Evolutionary conservation across 2,113 vertebrate species (phyloP).

Genomic region (Gymnogyps californianus): DNA sequence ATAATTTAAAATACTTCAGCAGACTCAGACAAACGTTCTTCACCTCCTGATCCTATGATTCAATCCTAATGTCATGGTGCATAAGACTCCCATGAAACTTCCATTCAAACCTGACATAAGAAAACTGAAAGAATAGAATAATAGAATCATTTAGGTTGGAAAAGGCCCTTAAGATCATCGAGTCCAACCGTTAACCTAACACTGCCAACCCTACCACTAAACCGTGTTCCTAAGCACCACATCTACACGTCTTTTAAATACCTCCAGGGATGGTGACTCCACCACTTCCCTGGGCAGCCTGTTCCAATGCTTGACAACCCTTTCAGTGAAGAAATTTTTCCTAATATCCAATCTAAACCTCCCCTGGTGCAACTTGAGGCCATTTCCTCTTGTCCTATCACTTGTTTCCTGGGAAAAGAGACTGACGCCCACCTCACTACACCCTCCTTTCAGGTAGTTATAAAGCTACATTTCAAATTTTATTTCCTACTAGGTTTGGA

Average conservation of each 20-base stretch:
- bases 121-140: not conserved
- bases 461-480: not conserved
- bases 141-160: not conserved
- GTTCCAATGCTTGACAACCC: too few relatives aligned
- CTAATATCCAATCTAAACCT: too few relatives aligned
- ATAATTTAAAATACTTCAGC: not conserved
- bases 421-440: too few relatives aligned
- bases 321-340: too few relatives aligned
- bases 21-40: rapidly evolving
- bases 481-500: not conserved
- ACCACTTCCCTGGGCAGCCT: too few relatives aligned
- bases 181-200: not conserved
- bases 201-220: not conserved
- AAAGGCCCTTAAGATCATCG: not conserved
- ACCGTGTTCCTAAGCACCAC: not conserved
- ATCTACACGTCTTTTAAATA: not conserved
- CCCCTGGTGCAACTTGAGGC: too few relatives aligned
- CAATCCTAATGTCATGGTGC: not conserved
- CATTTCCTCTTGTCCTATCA: too few relatives aligned
- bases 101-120: not conserved
- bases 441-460: not conserved
- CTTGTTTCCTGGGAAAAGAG: too few relatives aligned
- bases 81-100: not conserved
- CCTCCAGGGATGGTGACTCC: too few relatives aligned
- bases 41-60: not conserved